phyloP scores from a whole-genome alignment of 2,113 vertebrate genomes.

The cattle (Bos taurus) region ARS-UCD2.0 NC_037336.1:59960001-59960500 shows the following conservation, averaged over 20 bases:
- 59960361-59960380: constrained; percentile 75
- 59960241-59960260: constrained; percentile 73
- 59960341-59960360: constrained; percentile 67
- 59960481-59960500: not conserved
- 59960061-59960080: constrained; percentile 65
- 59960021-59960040: constrained; percentile 52
- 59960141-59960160: constrained; percentile 72
- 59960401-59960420: constrained; percentile 58
- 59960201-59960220: constrained; percentile 66
- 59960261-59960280: constrained; percentile 75
- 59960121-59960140: constrained; percentile 64
- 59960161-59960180: constrained; percentile 75
- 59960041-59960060: constrained; percentile 67
- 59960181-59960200: constrained; percentile 71
- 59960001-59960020: constrained; percentile 71
- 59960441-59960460: constrained; percentile 55
- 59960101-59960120: constrained; percentile 64
- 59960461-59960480: constrained; percentile 39
- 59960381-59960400: constrained; percentile 61
- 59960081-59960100: constrained; percentile 55
- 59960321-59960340: constrained; percentile 76
- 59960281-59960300: constrained; percentile 76
- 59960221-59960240: constrained; percentile 77
- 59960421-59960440: constrained; percentile 56
- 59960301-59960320: constrained; percentile 70